Evolutionary conservation across 2,888 invertebrate genomes (phyloP), one percentile per base, ranked within the genome.

Genomic region (Metopia argyrocephala): DNA sequence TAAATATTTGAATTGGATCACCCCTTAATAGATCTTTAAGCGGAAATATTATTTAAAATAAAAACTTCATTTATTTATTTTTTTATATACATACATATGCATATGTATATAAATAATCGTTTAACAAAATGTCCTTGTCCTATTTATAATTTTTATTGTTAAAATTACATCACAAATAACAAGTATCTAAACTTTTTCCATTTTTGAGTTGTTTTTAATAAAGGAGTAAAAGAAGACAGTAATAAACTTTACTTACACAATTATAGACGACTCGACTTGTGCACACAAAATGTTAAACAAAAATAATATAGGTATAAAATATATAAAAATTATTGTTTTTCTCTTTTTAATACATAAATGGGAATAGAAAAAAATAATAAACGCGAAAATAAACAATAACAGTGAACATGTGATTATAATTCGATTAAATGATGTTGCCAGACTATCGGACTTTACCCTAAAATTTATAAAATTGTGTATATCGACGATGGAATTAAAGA

Each of bases 371-470:
- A 59, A 50, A 61, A 2, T n/a, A 21, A 48, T 59, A 59, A 28
- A 27, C 27, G 23, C n/a, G 23, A 65, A 68, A 61, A 45, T 75
- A 75, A 75, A 75, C 75, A 75, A 75, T 68, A 76, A 68, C 66
- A 75, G 61, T 38, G 61, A 76, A 75, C 75, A 76, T 68, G 75
- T 76, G 75, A 76, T 76, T 28, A 27, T 25, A 48, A 52, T 21
- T 3, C 31, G 45, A 15, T 31, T 21, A 2, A 4, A 21, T 21
- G 18, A 15, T 3, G 38, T 38, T 38, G 38, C 38, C 38, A 38
- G 38, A 38, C 38, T 4, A 2, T 4, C 9, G 3, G 38, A 12
- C 9, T 38, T 4, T 38, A 12, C 15, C 3, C 3, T 38, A 6
- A 5, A 38, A 15, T 38, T 12, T 3, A 38, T 38, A 38, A 38